phyloP scores from a whole-genome alignment of 2,113 vertebrate genomes.

The Oryzias celebensis region DNA sequence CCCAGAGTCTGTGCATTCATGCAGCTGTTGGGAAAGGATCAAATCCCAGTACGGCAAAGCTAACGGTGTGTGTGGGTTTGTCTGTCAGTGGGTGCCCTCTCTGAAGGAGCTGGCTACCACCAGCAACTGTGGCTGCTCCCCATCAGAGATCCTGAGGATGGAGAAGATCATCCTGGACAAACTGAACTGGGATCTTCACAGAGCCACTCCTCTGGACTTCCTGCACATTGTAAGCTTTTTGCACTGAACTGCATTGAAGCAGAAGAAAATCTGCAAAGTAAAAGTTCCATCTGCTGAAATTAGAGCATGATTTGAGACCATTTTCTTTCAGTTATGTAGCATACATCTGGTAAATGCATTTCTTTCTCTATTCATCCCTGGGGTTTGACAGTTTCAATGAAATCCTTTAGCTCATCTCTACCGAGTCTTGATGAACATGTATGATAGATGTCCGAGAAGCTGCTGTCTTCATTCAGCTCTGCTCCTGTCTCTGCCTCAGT shows the following conservation, averaged over 20 bases:
- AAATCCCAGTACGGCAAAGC: not conserved
- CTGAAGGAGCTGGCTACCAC: conserved; percentile 86
- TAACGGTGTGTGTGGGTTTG: conserved; percentile 8
- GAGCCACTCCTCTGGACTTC: conserved; percentile 92
- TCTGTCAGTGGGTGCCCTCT: conserved; percentile 86
- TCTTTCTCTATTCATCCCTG: no score
- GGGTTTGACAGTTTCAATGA: no score
- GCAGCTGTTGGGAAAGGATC: not conserved
- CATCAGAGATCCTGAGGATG: conserved; percentile 95
- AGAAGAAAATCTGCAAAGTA: not conserved
- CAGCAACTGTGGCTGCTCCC: conserved; percentile 93
- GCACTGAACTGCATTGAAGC: not conserved
- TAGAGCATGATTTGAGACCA: not conserved
- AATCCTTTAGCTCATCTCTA: no score
- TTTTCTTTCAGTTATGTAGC: not conserved
- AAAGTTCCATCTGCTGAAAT: not conserved
- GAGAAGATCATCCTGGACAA: conserved; percentile 97
- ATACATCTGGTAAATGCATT: not conserved
- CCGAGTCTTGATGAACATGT: no score
- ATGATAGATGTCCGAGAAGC: not conserved
- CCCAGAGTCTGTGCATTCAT: not conserved
- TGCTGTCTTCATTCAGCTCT: no score
- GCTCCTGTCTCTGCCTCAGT: conserved; percentile 70
- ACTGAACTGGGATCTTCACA: conserved; percentile 95
- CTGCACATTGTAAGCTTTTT: conserved; percentile 88